Percentiles rank a stretch among this genome's conserved stretches.
These are phyloP conservation scores for Myripristis jacobus DNA, from an alignment of 2,797 vertebrate genomes.

Conservation along the genomic window DNA sequence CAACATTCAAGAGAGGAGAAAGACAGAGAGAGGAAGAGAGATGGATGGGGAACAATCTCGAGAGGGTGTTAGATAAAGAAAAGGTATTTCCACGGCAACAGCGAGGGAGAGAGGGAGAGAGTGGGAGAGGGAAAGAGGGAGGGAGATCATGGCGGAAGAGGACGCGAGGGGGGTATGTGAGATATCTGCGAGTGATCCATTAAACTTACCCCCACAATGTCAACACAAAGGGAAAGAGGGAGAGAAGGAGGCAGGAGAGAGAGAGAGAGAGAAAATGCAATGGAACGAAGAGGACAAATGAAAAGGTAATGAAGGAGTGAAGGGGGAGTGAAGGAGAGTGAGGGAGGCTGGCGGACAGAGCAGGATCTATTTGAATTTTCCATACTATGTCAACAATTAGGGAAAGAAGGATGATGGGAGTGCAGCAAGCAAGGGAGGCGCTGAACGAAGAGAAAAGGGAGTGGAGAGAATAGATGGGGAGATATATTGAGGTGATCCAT, in stretches of 20 bases:
- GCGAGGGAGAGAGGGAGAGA: constrained; percentile 42
- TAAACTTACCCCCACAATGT: constrained; percentile 70
- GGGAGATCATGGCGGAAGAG: constrained; percentile 61
- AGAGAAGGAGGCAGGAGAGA: constrained; percentile 22
- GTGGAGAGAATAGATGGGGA: constrained; percentile 40
- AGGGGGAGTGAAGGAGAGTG: constrained; percentile 13
- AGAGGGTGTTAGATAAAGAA: constrained; percentile 65
- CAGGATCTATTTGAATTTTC: constrained; percentile 50
- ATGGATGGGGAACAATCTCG: constrained; percentile 73
- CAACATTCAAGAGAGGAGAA: constrained; percentile 74
- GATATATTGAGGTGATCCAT: constrained; percentile 59
- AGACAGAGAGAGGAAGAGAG: constrained; percentile 62
- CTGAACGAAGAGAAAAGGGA: constrained; percentile 52
- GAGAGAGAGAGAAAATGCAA: background rate
- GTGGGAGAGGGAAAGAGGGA: constrained; percentile 36
- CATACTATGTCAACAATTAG: constrained; percentile 66
- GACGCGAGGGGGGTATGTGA: constrained; percentile 47
- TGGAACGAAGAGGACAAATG: background rate
- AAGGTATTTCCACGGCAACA: constrained; percentile 70
- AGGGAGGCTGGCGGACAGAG: constrained; percentile 21
- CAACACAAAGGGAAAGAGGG: constrained; percentile 62
- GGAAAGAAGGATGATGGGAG: constrained; percentile 46
- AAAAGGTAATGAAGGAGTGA: background rate
- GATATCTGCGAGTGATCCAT: constrained; percentile 75
- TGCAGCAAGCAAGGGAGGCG: constrained; percentile 34